phyloP scores from a whole-genome alignment of 1,140 invertebrate genomes.

The Ganaspis sp. region DNA sequence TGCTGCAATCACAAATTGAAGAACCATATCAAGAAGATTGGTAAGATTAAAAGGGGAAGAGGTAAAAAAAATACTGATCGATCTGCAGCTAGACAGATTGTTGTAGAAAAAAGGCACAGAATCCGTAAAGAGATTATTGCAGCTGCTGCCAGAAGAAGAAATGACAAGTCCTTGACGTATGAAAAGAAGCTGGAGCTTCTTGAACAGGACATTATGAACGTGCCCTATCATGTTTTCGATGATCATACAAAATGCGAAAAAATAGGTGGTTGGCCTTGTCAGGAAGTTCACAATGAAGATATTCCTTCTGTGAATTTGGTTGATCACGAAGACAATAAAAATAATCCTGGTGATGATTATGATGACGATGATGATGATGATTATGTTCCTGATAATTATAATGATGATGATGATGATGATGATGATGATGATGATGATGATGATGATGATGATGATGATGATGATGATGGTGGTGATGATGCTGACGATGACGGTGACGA shows the following conservation, averaged over 20 bases:
- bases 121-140: background rate
- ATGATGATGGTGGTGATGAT: too few species aligned
- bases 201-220: background rate
- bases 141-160: background rate
- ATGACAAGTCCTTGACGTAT: background rate
- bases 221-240: background rate
- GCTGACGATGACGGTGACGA: too few species aligned
- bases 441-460: too few species aligned
- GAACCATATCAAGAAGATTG: background rate
- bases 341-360: background rate
- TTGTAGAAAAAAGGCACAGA: background rate
- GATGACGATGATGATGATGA: background rate
- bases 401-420: too few species aligned
- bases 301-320: too few species aligned
- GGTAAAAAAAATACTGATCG: background rate
- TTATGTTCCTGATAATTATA: background rate
- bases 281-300: too few species aligned
- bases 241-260: background rate
- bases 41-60: background rate
- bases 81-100: background rate
- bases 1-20: background rate
- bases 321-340: too few species aligned
- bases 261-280: background rate
- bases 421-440: too few species aligned
- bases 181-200: background rate